Evolutionary conservation across 2,888 invertebrate genomes (phyloP).

Genomic region (Antheraea assamensis): DNA sequence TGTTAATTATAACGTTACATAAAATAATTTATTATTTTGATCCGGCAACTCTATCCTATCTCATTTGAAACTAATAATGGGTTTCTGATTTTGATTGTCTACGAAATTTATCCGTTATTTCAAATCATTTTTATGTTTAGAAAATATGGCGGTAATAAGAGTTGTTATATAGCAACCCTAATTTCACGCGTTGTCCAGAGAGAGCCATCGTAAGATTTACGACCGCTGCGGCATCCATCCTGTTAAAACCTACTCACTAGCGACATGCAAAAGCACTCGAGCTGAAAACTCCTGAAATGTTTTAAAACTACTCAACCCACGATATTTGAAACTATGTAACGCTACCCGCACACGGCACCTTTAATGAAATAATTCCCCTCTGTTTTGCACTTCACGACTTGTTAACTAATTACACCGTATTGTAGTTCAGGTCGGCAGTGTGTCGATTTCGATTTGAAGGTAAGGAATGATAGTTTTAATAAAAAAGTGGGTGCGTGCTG

Average conservation of each 20-base stretch:
- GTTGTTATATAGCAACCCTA: background rate
- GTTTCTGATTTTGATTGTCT: too few species aligned
- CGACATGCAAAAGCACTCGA: slow-evolving; percentile 74
- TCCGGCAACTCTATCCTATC: too few species aligned
- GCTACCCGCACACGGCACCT: slow-evolving; percentile 14
- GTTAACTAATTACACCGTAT: background rate
- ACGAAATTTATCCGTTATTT: background rate
- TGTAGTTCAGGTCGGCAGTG: background rate
- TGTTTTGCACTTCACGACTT: slow-evolving; percentile 14
- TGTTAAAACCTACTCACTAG: slow-evolving; percentile 64
- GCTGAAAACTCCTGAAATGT: slow-evolving; percentile 47
- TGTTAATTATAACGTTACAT: background rate
- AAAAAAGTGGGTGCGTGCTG: too few species aligned
- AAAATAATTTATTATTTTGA: too few species aligned
- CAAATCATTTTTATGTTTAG: background rate
- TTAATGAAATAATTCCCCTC: slow-evolving; percentile 21
- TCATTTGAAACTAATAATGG: too few species aligned
- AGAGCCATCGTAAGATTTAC: slow-evolving; percentile 66
- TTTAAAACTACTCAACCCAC: slow-evolving; percentile 35
- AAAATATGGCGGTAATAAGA: background rate
- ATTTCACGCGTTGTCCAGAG: slow-evolving; percentile 7
- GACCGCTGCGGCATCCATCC: slow-evolving; percentile 59
- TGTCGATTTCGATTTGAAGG: background rate
- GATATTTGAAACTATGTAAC: slow-evolving; percentile 31
- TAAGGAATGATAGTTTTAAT: background rate